phyloP scores from a whole-genome alignment of 2,113 vertebrate genomes.

The Menura novaehollandiae region DNA sequence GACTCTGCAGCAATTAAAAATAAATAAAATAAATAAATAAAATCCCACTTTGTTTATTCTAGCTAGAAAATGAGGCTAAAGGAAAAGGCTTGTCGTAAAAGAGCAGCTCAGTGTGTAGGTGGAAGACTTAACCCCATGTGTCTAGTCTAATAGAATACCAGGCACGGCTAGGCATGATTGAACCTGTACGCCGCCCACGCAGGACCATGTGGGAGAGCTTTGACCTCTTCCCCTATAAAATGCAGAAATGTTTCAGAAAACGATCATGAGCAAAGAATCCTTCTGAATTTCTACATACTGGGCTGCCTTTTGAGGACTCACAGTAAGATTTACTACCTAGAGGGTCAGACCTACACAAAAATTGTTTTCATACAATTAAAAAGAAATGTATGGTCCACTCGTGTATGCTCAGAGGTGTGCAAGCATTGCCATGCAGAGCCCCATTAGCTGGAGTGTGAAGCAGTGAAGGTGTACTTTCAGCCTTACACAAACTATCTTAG shows the following conservation, averaged over 20 bases:
- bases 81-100: not conserved
- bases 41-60: not conserved
- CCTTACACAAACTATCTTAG: not conserved
- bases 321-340: not conserved
- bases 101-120: not conserved
- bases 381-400: fast-evolving
- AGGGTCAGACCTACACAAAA: fast-evolving
- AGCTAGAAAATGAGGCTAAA: not conserved
- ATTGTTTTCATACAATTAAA: not conserved
- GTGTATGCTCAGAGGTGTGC: not conserved
- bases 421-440: not conserved
- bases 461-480: not conserved
- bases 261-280: fast-evolving
- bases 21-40: not conserved
- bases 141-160: not conserved
- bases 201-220: not conserved
- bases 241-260: not conserved
- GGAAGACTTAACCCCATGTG: not conserved
- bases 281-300: not conserved
- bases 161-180: not conserved
- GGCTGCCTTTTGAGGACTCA: not conserved
- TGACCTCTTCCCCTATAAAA: not conserved
- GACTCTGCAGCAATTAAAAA: not conserved
- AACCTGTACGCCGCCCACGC: not conserved
- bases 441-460: not conserved